Conservation (phyloP, 1,140 invertebrate species). For the Pararge aegeria region DNA sequence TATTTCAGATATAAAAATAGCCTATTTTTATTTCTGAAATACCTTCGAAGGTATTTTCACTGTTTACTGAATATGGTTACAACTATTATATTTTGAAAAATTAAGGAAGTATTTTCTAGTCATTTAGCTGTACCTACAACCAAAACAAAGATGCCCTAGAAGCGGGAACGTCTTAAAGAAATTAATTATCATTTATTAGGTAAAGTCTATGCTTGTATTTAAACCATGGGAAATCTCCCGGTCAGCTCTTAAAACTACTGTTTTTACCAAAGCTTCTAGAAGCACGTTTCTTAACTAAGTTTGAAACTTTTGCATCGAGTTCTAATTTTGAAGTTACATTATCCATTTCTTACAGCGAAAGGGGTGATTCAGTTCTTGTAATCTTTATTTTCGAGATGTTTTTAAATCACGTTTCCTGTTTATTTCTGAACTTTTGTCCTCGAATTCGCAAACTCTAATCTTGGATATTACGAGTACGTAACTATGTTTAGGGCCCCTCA, state of each 20-base stretch:
- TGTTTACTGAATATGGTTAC: no score
- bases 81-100: no score
- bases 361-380: background rate
- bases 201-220: background rate
- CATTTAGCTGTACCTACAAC: no score
- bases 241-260: conserved; percentile 1
- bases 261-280: conserved; percentile 22
- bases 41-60: no score
- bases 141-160: no score
- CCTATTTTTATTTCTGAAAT: no score
- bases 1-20: no score
- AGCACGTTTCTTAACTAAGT: conserved; percentile 23
- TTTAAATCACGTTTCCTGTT: conserved; percentile 9
- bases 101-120: no score
- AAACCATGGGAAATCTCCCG: background rate
- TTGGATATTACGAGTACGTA: background rate
- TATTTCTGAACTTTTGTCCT: conserved; percentile 9
- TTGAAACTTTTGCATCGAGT: conserved; percentile 10
- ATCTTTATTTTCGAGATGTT: conserved; percentile 2
- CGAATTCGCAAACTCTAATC: background rate
- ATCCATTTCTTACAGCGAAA: background rate
- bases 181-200: no score
- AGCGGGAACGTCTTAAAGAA: no score
- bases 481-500: no score
- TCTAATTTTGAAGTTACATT: conserved; percentile 13